Base-by-base conservation (phyloP, 2,888 invertebrate genomes). In the Conchocele bisecta region DNA sequence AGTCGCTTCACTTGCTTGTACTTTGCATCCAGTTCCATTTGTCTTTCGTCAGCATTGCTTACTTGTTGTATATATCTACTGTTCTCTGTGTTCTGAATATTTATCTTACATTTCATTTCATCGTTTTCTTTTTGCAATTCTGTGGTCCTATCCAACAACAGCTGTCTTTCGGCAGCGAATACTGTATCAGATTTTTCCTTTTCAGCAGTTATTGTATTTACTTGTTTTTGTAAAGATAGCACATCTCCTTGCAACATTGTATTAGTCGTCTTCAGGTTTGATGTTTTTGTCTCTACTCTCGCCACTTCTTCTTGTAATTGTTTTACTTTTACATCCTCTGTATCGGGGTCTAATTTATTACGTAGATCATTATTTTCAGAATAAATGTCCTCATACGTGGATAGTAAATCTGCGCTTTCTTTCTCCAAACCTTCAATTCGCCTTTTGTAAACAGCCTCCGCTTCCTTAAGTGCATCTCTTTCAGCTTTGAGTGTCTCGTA, bases 1-100 rank as follows among this genome's bases (percentile, higher is more conserved):
- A 73, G 72, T 28, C 63, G 41, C 51, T 73, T 76, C 9, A 76
- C 29, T 11, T 76, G 59, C 42, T 76, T 76, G 63, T 76, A 76
- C 57, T 73, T 72, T 29, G 65, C 57, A 0, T 66, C 28, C 15
- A 76, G 50, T 1, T 69, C 76, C 3, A 69, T 68, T 0, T 69
- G 56, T 58, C 73, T 73, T 2, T 70, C 61, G 22, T 72, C 66
- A 39, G 66, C 63, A 48, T 72, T 72, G 11, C 63, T 70, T 1
- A 73, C 44, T 64, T 73, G 53, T 26, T 29, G 39, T 60, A 69
- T 69, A 56, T 66, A 76, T 51, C 73, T 73, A 15, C 51, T 11
- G 24, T 59, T 29, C 15, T 73, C 64, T 41, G 31, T 65, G 39
- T 72, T 70, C 7, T 64, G 46, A 26, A 56, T 46, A 35, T 66